Percentiles rank a stretch among this genome's conserved stretches.
These are phyloP conservation scores for Latrodectus elegans DNA, from an alignment of 2,888 invertebrate species.

Conservation along the genomic window DNA sequence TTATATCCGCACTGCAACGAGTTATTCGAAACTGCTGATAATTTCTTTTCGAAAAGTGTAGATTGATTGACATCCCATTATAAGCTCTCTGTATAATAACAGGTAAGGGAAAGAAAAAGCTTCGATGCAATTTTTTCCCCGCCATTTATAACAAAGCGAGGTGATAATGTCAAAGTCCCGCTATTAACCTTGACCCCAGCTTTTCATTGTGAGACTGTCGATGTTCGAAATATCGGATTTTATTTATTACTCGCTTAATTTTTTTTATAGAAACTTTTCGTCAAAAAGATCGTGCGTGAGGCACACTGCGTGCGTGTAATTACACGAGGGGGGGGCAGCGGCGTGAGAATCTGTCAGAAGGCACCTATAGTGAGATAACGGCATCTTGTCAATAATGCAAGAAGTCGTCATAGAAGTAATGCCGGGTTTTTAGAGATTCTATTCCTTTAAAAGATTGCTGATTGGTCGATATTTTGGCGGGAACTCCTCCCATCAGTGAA, in stretches of 20 bases:
- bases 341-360: constrained; percentile 63
- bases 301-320: constrained; percentile 24
- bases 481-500: constrained; percentile 38
- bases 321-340: constrained; percentile 23
- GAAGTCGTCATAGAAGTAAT: constrained; percentile 51
- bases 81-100: constrained; percentile 22
- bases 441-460: constrained; percentile 3
- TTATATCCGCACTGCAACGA: constrained; percentile 19
- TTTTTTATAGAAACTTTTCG: constrained; percentile 42
- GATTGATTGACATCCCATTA: constrained; percentile 67
- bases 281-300: constrained; percentile 41
- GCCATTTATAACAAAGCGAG: constrained; percentile 16
- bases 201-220: constrained; percentile 43
- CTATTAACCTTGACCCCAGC: constrained; percentile 68
- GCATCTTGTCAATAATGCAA: constrained; percentile 68
- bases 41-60: background rate
- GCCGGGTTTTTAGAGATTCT: constrained; percentile 27
- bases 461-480: constrained; percentile 50
- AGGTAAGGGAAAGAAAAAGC: background rate
- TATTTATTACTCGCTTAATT: constrained; percentile 17
- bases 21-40: background rate
- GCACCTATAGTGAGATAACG: constrained; percentile 56
- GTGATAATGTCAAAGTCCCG: constrained; percentile 58
- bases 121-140: background rate
- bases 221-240: constrained; percentile 37